A percentile compares a stretch with the other conserved stretches of the same genome.
Evolutionary conservation across 1,140 invertebrate species (phyloP).

Genomic region (Drosophila sulfurigaster): DNA sequence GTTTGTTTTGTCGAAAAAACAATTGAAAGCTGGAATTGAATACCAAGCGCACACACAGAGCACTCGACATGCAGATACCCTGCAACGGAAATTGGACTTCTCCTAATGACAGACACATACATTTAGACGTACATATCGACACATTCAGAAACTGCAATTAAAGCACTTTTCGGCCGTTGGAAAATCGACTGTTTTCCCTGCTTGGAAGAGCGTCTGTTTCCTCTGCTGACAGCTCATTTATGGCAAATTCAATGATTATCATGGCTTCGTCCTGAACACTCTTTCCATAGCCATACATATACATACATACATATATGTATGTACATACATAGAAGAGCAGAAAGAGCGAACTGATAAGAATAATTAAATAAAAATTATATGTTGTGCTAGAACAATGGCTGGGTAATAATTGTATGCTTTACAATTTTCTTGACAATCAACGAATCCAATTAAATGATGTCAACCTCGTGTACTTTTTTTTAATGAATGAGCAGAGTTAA

Average conservation of each 20-base stretch:
- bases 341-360: too few species aligned
- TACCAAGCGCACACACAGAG: not conserved
- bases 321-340: too few species aligned
- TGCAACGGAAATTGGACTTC: not conserved
- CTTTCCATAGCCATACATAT: too few species aligned
- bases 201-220: not conserved
- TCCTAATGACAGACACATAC: constrained; percentile 1
- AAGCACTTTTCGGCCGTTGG: not conserved
- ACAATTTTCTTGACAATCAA: too few species aligned
- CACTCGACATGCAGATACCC: not conserved
- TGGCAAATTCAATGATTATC: constrained; percentile 1
- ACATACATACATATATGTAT: too few species aligned
- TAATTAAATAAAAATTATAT: too few species aligned
- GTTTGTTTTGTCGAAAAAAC: constrained; percentile 20
- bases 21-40: constrained; percentile 19
- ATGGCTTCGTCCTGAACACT: too few species aligned
- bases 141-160: not conserved
- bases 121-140: not conserved
- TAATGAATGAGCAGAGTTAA: too few species aligned
- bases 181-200: not conserved
- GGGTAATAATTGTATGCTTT: too few species aligned
- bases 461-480: too few species aligned
- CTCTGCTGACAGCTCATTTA: not conserved
- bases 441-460: too few species aligned
- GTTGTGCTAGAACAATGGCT: too few species aligned